Conservation (phyloP, 2,888 invertebrate genomes). For the Agonopterix heracliana region DNA sequence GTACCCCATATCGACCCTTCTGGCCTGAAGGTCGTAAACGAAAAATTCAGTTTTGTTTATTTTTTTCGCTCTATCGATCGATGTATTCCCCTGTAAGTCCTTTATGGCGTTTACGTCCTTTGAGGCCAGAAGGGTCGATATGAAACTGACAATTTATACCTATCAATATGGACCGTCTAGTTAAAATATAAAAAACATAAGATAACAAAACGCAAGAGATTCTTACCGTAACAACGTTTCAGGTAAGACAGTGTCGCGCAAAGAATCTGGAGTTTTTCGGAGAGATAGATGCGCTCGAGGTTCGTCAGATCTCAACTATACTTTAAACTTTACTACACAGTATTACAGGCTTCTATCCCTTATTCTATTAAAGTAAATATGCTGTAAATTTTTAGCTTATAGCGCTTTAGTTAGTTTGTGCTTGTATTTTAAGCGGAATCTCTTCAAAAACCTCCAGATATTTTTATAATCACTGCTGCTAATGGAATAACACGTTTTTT, state of each 20-base stretch:
- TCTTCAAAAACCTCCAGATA: conserved; percentile 57
- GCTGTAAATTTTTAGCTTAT: not conserved
- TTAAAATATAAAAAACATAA: too few species aligned
- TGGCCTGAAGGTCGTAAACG: too few species aligned
- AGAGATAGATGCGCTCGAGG: conserved; percentile 59
- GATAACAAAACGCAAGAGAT: too few species aligned
- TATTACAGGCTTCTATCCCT: not conserved
- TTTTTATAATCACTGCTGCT: conserved; percentile 13
- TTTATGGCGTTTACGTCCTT: too few species aligned
- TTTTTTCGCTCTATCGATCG: too few species aligned
- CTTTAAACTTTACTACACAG: conserved; percentile 13
- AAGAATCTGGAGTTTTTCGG: conserved; percentile 60
- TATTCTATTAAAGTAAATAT: not conserved
- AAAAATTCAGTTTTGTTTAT: too few species aligned
- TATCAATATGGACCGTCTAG: too few species aligned
- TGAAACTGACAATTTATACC: too few species aligned
- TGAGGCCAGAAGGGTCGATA: too few species aligned
- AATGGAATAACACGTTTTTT: not conserved
- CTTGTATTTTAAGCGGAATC: conserved; percentile 9
- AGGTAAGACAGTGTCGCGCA: conserved; percentile 53
- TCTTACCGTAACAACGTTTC: conserved; percentile 30
- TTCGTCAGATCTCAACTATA: conserved; percentile 33
- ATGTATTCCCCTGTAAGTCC: too few species aligned
- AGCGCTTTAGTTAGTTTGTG: conserved; percentile 1
- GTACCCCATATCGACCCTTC: too few species aligned